A percentile compares a stretch with the other conserved stretches of the same genome.
These are phyloP conservation scores for Triops cancriformis DNA, from an alignment of 1,140 invertebrate species.

Conservation along the genomic window DNA sequence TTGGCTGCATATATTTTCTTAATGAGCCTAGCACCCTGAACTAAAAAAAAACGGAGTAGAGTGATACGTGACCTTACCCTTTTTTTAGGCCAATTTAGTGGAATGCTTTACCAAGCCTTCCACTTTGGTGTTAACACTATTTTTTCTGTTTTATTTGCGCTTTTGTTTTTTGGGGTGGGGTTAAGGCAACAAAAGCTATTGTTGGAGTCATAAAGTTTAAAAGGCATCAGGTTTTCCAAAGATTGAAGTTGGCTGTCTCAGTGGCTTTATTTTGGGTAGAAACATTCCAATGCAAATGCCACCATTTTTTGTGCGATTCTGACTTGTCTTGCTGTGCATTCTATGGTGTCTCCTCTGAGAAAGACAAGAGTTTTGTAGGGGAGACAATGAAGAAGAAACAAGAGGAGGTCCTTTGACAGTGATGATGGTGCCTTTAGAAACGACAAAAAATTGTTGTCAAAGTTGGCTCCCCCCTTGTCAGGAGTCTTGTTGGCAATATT, in stretches of 20 bases:
- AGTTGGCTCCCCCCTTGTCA: neutral
- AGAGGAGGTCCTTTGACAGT: neutral
- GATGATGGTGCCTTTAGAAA: neutral
- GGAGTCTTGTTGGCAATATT: neutral
- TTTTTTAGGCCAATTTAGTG: neutral
- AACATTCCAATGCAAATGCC: slow-evolving; percentile 13
- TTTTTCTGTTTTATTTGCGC: too few species aligned
- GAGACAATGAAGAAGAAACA: too few species aligned
- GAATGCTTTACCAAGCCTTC: too few species aligned
- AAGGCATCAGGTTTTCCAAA: neutral
- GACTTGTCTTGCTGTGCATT: neutral
- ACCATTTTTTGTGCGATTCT: neutral
- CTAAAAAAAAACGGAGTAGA: neutral
- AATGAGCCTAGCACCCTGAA: neutral
- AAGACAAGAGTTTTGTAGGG: too few species aligned
- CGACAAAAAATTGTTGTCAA: slow-evolving; percentile 1
- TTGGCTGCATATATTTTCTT: neutral
- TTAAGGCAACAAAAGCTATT: neutral
- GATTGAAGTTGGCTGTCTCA: neutral
- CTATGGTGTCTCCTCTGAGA: too few species aligned
- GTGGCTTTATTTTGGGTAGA: neutral
- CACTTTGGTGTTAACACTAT: too few species aligned
- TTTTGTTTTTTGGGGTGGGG: neutral
- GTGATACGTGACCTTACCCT: neutral
- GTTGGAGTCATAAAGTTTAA: neutral